phyloP scores from a whole-genome alignment of 2,113 vertebrate species.

The Picathartes gymnocephalus region DNA sequence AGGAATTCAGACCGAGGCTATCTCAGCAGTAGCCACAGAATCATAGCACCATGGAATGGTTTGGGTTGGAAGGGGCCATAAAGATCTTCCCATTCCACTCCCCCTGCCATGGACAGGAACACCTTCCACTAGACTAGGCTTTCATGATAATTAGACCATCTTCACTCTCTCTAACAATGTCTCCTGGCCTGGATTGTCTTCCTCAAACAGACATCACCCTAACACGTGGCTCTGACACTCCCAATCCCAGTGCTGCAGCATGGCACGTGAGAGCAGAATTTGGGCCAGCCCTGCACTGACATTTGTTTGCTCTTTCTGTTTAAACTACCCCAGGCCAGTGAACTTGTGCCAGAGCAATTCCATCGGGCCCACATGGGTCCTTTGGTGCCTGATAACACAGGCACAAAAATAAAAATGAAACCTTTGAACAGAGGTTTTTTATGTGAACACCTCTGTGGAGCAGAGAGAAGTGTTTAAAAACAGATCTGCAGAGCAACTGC shows the following conservation, averaged over 20 bases:
- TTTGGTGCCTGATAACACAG: background rate
- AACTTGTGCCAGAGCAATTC: background rate
- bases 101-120: background rate
- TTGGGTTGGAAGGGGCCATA: background rate
- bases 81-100: background rate
- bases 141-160: background rate
- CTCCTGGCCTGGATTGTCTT: background rate
- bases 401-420: background rate
- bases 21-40: background rate
- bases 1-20: background rate
- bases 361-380: background rate
- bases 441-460: background rate
- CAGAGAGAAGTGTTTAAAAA: background rate
- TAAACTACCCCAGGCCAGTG: background rate
- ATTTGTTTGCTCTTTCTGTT: constrained; percentile 11
- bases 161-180: background rate
- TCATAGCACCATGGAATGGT: background rate
- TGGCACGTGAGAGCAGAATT: background rate
- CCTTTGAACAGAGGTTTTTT: background rate
- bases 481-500: background rate
- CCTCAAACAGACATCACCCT: background rate
- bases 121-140: background rate
- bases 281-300: background rate
- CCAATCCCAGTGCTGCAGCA: background rate
- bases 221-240: background rate